A percentile compares a stretch with the other conserved stretches of the same genome.
Evolutionary conservation across 2,888 invertebrate species (phyloP).

Genomic region (Pristionchus exspectatus): DNA sequence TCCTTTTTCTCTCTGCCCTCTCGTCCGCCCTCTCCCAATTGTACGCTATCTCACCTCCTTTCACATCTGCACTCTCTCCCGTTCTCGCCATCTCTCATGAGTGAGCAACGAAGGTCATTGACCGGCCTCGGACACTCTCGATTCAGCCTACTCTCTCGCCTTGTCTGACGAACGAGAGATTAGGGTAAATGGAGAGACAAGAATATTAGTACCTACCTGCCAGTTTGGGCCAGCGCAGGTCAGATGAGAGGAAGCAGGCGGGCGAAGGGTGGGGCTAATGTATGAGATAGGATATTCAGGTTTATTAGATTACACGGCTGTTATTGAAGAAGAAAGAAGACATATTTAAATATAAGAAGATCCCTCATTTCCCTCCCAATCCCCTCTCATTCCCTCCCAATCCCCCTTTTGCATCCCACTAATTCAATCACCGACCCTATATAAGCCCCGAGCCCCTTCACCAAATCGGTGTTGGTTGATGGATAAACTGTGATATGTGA

Average conservation of each 20-base stretch:
- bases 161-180: too few species aligned
- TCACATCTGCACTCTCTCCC: background rate
- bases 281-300: too few species aligned
- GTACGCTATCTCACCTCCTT: background rate
- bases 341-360: too few species aligned
- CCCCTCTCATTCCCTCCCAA: too few species aligned
- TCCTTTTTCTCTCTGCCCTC: background rate
- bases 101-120: background rate
- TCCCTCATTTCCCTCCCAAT: too few species aligned
- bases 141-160: background rate
- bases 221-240: constrained; percentile 40
- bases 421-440: too few species aligned
- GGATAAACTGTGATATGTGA: too few species aligned
- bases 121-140: background rate
- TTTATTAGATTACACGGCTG: too few species aligned
- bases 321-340: background rate
- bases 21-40: constrained; percentile 2
- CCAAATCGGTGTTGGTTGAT: too few species aligned
- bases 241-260: background rate
- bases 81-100: background rate
- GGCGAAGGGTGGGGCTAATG: background rate
- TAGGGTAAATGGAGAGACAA: background rate
- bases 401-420: too few species aligned
- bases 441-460: too few species aligned
- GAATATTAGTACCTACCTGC: constrained; percentile 1